These are phyloP conservation scores for Sceloporus tristichus DNA, from an alignment of 2,113 vertebrate genomes.

Conservation along the genomic window DNA sequence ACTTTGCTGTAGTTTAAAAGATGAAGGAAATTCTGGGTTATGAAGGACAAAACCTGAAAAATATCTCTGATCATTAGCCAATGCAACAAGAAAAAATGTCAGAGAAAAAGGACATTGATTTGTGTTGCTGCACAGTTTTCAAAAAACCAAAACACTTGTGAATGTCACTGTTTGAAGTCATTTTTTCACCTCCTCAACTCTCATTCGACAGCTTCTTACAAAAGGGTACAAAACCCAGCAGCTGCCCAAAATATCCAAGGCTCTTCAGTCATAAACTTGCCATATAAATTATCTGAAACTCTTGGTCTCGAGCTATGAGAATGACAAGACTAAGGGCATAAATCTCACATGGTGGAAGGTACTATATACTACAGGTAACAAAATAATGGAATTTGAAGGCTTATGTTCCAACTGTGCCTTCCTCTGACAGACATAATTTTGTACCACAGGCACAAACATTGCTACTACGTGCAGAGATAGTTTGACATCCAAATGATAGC, in stretches of 20 bases:
- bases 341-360: slow-evolving; percentile 38
- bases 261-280: slow-evolving; percentile 64
- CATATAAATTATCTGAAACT: slow-evolving; percentile 57
- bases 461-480: slow-evolving; percentile 18
- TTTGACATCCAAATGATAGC: slow-evolving; percentile 35
- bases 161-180: slow-evolving; percentile 29
- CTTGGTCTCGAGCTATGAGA: slow-evolving; percentile 21
- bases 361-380: slow-evolving; percentile 51
- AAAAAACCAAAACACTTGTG: not conserved
- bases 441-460: slow-evolving; percentile 44
- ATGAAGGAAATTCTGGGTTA: slow-evolving; percentile 17
- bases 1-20: slow-evolving; percentile 56
- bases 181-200: slow-evolving; percentile 32
- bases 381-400: slow-evolving; percentile 32
- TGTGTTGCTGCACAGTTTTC: slow-evolving; percentile 32
- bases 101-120: slow-evolving; percentile 25
- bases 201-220: slow-evolving; percentile 42
- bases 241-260: slow-evolving; percentile 58
- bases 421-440: slow-evolving; percentile 56
- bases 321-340: slow-evolving; percentile 56
- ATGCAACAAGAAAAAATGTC: not conserved
- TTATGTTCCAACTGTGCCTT: slow-evolving; percentile 55
- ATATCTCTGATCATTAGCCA: slow-evolving; percentile 35
- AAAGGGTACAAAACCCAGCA: slow-evolving; percentile 52
- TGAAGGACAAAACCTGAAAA: slow-evolving; percentile 55